phyloP scores from a whole-genome alignment of 2,888 invertebrate species.

The Ectemnius lituratus region DNA sequence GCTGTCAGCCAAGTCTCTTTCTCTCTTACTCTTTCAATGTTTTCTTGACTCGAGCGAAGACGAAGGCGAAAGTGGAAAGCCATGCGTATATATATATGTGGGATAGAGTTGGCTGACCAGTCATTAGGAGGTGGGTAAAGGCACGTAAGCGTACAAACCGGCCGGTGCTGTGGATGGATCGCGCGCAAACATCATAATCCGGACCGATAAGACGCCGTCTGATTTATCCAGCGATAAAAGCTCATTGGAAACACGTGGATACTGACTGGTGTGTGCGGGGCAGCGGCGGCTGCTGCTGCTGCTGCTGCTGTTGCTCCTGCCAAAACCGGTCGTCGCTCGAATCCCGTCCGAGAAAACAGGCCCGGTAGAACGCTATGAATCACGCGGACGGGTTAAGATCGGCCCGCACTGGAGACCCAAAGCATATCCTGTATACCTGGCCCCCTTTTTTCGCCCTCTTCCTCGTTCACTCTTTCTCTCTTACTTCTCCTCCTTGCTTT shows the following conservation, averaged over 20 bases:
- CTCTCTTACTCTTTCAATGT: background rate
- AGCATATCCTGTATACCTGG: constrained; percentile 9
- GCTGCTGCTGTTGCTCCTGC: constrained; percentile 32
- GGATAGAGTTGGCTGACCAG: background rate
- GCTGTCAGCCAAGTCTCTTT: background rate
- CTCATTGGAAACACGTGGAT: constrained; percentile 74
- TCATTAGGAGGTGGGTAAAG: constrained; percentile 14
- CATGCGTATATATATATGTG: background rate
- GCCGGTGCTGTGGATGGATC: constrained; percentile 32
- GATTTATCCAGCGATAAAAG: constrained; percentile 74
- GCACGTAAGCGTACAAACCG: constrained; percentile 19
- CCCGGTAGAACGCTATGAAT: constrained; percentile 59
- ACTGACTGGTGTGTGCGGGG: constrained; percentile 12
- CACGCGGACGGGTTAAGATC: constrained; percentile 71
- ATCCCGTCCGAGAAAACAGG: constrained; percentile 28
- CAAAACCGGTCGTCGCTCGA: constrained; percentile 70
- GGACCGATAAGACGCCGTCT: constrained; percentile 68
- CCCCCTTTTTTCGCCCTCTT: constrained; percentile 6
- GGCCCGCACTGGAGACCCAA: constrained; percentile 64
- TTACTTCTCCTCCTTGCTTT: constrained; percentile 8
- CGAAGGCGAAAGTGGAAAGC: constrained; percentile 20
- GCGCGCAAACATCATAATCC: constrained; percentile 71
- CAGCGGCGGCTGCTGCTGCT: constrained; percentile 47
- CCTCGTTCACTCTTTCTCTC: constrained; percentile 22
- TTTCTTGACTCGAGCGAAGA: background rate